phyloP scores from a whole-genome alignment of 2,113 vertebrate genomes.

The Climacteris rufus region DNA sequence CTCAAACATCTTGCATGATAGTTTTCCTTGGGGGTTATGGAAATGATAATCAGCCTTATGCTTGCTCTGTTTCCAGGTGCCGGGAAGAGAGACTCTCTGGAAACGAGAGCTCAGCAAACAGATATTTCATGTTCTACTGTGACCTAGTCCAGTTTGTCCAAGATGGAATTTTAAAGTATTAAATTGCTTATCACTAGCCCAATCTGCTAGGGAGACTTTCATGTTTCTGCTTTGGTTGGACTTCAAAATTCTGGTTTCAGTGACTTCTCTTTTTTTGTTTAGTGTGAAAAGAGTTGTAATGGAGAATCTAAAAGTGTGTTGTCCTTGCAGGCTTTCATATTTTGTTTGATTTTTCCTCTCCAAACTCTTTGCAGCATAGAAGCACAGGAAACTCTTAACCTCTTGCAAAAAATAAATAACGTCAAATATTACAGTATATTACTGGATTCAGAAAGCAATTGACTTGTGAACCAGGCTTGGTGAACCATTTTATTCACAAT shows the following conservation, averaged over 20 bases:
- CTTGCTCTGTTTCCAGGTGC: constrained; percentile 54
- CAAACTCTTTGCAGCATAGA: background rate
- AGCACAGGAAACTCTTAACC: background rate
- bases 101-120: constrained; percentile 20
- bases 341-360: background rate
- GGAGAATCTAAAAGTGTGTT: background rate
- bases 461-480: constrained; percentile 49
- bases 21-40: constrained; percentile 56
- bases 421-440: constrained; percentile 23
- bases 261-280: background rate
- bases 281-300: background rate
- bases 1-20: constrained; percentile 42
- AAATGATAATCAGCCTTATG: constrained; percentile 61
- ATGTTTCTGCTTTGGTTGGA: background rate
- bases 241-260: background rate
- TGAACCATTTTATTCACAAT: constrained; percentile 47
- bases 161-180: background rate
- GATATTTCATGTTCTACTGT: background rate
- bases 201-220: background rate
- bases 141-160: background rate
- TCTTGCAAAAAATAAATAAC: background rate
- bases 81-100: constrained; percentile 20
- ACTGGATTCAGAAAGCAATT: constrained; percentile 27
- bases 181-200: background rate
- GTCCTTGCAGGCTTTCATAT: background rate